These are phyloP conservation scores for Acrobasis suavella DNA, from an alignment of 2,888 invertebrate species.

Conservation along the genomic window DNA sequence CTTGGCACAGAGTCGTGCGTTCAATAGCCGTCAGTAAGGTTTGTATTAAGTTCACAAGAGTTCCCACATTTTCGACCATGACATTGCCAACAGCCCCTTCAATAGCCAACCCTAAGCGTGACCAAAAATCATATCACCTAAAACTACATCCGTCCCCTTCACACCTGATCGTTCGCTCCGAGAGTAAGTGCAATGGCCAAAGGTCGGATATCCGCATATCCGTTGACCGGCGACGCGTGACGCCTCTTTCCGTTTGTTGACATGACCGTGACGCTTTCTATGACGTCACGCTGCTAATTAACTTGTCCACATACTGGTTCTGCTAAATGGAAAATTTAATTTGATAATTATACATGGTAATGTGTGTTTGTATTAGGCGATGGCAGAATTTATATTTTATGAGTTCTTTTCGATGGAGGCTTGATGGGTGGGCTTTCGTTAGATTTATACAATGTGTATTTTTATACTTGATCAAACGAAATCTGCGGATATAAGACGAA, in stretches of 20 bases:
- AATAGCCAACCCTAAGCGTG: constrained; percentile 23
- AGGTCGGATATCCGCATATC: constrained; percentile 74
- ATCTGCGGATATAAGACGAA: no score
- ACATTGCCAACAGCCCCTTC: constrained; percentile 10
- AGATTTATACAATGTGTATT: no score
- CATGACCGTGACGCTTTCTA: constrained; percentile 55
- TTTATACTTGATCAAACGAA: no score
- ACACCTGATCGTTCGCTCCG: constrained; percentile 23
- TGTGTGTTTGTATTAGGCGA: not conserved
- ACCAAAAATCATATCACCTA: constrained; percentile 30
- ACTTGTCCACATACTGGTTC: constrained; percentile 3
- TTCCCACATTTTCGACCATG: constrained; percentile 1
- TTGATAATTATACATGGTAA: not conserved
- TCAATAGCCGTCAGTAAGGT: not conserved
- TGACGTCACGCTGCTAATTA: constrained; percentile 44
- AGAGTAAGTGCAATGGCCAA: constrained; percentile 39
- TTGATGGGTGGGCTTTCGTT: no score
- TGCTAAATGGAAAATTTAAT: not conserved
- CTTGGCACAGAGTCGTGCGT: no score
- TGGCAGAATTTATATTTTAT: not conserved
- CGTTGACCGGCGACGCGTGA: constrained; percentile 66
- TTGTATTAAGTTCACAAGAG: no score
- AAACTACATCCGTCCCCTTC: constrained; percentile 33
- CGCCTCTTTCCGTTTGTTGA: constrained; percentile 67
- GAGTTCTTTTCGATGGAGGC: no score